phyloP scores from a whole-genome alignment of 2,797 vertebrate species.

The Centroberyx gerrardi region DNA sequence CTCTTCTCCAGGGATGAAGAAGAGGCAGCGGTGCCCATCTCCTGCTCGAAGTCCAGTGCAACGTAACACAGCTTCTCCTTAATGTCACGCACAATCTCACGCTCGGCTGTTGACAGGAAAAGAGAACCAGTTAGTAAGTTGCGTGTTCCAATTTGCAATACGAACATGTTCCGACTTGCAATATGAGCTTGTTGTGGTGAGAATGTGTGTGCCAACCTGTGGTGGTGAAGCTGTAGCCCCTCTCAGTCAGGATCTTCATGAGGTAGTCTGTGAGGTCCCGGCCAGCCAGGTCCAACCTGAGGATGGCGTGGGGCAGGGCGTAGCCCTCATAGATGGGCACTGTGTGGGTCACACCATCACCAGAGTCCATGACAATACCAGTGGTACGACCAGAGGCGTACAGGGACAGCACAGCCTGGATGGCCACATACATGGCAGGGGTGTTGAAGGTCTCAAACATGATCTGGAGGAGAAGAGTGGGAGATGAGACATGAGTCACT shows the following conservation, averaged over 20 bases:
- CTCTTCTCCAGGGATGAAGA: constrained; percentile 97
- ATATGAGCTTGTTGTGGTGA: not conserved
- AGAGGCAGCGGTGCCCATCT: constrained; percentile 95
- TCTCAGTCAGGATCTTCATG: constrained; percentile 99
- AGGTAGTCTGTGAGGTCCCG: constrained; percentile 99
- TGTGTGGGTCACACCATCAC: constrained; percentile 97
- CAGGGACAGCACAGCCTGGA: constrained; percentile 98
- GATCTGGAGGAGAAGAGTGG: constrained; percentile 84
- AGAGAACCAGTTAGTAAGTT: not conserved
- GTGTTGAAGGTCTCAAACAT: constrained; percentile 99
- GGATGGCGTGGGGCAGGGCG: constrained; percentile 96
- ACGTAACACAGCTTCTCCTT: constrained; percentile 99
- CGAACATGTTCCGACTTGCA: not conserved
- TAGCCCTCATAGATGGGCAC: constrained; percentile 99
- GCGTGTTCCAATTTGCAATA: not conserved
- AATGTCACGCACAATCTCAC: constrained; percentile 98
- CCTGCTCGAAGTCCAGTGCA: constrained; percentile 97
- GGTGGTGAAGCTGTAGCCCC: constrained; percentile 98
- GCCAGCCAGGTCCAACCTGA: constrained; percentile 98
- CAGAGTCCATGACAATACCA: constrained; percentile 99
- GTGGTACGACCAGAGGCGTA: constrained; percentile 98
- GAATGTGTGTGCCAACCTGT: constrained; percentile 80
- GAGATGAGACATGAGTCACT: not conserved
- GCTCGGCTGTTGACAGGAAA: constrained; percentile 83
- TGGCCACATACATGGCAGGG: constrained; percentile 99